These are phyloP conservation scores for Oegoconia quadripuncta DNA, from an alignment of 2,888 invertebrate genomes.

Conservation along the genomic window DNA sequence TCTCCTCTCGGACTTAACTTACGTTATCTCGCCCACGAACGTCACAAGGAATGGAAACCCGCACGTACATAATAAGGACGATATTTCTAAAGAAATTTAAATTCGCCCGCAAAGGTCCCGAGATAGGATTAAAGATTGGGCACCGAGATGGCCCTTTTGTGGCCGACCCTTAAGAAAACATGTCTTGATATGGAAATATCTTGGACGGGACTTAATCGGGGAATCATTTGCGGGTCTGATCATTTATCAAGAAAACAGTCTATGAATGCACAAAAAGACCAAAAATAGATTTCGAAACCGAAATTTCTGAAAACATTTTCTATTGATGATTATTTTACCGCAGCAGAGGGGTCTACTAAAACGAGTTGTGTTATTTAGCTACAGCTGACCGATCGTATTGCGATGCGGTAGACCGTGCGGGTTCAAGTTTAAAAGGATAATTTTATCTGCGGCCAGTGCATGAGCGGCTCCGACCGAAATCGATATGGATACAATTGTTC, in stretches of 20 bases:
- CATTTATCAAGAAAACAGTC: constrained; percentile 66
- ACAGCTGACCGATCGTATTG: constrained; percentile 60
- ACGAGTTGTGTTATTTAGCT: constrained; percentile 50
- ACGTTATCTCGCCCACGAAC: constrained; percentile 76
- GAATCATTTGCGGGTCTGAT: constrained; percentile 72
- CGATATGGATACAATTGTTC: constrained; percentile 24
- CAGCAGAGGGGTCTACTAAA: constrained; percentile 59
- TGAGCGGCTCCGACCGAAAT: constrained; percentile 19
- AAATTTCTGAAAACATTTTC: constrained; percentile 36
- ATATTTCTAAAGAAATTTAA: constrained; percentile 80
- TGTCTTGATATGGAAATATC: constrained; percentile 79
- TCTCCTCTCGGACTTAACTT: constrained; percentile 78
- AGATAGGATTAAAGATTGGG: constrained; percentile 80
- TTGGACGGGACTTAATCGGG: constrained; percentile 68
- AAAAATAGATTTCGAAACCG: constrained; percentile 40
- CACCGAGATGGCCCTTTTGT: constrained; percentile 77
- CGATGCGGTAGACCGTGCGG: constrained; percentile 57
- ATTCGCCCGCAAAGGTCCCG: constrained; percentile 78
- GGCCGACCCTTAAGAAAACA: constrained; percentile 79
- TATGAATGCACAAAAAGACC: constrained; percentile 66
- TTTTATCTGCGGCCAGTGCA: constrained; percentile 32
- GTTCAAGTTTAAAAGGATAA: constrained; percentile 65
- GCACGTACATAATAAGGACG: constrained; percentile 78
- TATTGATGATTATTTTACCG: constrained; percentile 62
- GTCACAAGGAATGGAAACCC: constrained; percentile 76